Base-by-base conservation (phyloP, 2,113 vertebrate genomes). In the Corythornis vintsioides region DNA sequence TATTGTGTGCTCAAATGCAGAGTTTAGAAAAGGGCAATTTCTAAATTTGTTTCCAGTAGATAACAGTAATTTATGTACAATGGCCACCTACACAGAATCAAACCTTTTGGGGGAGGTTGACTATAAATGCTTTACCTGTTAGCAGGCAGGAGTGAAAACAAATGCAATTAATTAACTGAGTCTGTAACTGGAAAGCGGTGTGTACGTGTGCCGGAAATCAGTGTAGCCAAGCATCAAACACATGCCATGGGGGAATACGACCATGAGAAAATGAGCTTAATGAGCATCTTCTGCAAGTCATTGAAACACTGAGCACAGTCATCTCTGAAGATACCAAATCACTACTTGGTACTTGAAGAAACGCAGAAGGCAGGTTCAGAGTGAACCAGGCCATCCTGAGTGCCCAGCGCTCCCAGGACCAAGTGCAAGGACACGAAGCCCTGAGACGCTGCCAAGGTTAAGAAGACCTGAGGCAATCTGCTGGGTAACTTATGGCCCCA, bases 1-100 rank as follows among this genome's bases (percentile, higher is more conserved):
- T 85, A 96, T 89, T 96, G 92, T 94, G 92, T 33, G 43, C 47
- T 74, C 92, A 84, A 94, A 95, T 85, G 82, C 26, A 48, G 69
- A 81, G 66, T 87, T 93, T 47, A 93, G 89, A 85, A 93, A 96
- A 92, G 78, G 87, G 78, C 82, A 95, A 89, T 67, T 92, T 89
- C 92, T 90, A 94, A 88, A 92, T 91, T 96, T 94, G 89, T 92
- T 95, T 92, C 77, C 71, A 71, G 87, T 67, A 96, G 90, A 93
- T 95, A 95, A 94, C 83, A 90, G 67, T 38, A 88, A 93, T 74
- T 86, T 65, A n/a, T 60, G 84, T 59, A 95, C 79, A 92, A 64
- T 83, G 87, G 35, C 89, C 93, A 95, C 93, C 91, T 89, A 94
- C 15, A 0, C 13, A 48, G 94, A 92, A 66, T 88, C 71, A 75